A percentile compares a stretch with the other conserved stretches of the same genome.
phyloP scores from a whole-genome alignment of 2,113 vertebrate genomes.

The Lethenteron reissneri region DNA sequence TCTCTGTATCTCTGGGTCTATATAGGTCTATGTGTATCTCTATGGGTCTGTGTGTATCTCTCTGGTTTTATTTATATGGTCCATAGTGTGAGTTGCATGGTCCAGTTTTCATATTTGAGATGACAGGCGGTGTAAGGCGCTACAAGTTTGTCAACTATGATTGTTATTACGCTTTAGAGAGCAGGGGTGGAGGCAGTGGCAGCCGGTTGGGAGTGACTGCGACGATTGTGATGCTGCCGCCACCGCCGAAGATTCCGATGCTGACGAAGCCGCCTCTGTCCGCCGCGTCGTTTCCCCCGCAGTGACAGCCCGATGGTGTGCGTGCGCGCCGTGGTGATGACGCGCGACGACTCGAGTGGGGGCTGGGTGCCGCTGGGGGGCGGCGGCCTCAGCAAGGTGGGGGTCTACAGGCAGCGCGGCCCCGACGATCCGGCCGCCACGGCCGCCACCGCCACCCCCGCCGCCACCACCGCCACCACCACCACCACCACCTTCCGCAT shows the following conservation, averaged over 20 bases:
- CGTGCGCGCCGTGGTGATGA: constrained; percentile 79
- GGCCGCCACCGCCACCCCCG: constrained; percentile 41
- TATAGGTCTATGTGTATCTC: background rate
- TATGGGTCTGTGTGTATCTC: background rate
- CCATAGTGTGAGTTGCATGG: too few species aligned
- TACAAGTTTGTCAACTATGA: too few species aligned
- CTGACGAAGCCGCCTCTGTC: too few species aligned
- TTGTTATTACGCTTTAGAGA: too few species aligned
- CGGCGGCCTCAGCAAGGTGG: constrained; percentile 63
- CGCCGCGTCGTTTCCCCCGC: background rate
- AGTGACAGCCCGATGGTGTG: constrained; percentile 34
- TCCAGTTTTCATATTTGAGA: too few species aligned
- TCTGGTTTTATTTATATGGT: background rate
- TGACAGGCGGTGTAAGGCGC: too few species aligned
- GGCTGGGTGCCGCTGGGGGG: constrained; percentile 73
- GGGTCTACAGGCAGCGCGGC: constrained; percentile 47
- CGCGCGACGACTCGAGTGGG: constrained; percentile 74
- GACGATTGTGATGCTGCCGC: too few species aligned
- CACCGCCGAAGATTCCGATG: too few species aligned
- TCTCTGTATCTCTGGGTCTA: too few species aligned
- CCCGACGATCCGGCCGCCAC: constrained; percentile 34
- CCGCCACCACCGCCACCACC: too few species aligned
- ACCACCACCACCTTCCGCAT: constrained; percentile 44
- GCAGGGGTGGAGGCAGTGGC: too few species aligned
- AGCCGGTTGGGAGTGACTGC: too few species aligned